Evolutionary conservation across 2,113 vertebrate species (phyloP).

Genomic region (Hippoglossus stenolepis): DNA sequence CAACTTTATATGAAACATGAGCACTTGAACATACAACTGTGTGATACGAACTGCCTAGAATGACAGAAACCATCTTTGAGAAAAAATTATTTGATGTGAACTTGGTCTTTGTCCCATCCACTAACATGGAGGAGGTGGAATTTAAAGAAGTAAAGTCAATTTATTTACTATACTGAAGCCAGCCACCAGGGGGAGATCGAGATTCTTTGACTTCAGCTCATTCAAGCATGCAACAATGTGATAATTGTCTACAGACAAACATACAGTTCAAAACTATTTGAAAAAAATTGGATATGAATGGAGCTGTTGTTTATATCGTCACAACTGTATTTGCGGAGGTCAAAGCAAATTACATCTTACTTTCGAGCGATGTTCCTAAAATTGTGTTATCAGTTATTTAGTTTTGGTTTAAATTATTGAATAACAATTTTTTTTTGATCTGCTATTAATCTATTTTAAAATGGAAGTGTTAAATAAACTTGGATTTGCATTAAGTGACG

Average conservation of each 20-base stretch:
- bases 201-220: too few relatives aligned
- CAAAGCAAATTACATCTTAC: not conserved
- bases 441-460: not conserved
- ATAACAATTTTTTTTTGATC: not conserved
- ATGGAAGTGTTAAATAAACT: constrained; percentile 6
- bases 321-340: too few relatives aligned
- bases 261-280: too few relatives aligned
- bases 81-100: not conserved
- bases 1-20: too few relatives aligned
- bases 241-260: too few relatives aligned
- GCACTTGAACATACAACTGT: too few relatives aligned
- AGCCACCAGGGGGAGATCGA: not conserved
- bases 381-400: not conserved
- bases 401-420: not conserved
- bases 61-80: too few relatives aligned
- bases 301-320: too few relatives aligned
- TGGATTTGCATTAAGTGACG: constrained; percentile 24
- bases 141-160: not conserved
- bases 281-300: too few relatives aligned
- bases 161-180: not conserved
- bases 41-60: too few relatives aligned
- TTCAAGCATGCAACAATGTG: not conserved
- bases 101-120: not conserved
- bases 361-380: not conserved
- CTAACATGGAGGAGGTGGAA: not conserved